Percentiles rank a stretch among this genome's conserved stretches.
Evolutionary conservation across 1,140 invertebrate species (phyloP).

Genomic region (Drosophila pallidifrons): DNA sequence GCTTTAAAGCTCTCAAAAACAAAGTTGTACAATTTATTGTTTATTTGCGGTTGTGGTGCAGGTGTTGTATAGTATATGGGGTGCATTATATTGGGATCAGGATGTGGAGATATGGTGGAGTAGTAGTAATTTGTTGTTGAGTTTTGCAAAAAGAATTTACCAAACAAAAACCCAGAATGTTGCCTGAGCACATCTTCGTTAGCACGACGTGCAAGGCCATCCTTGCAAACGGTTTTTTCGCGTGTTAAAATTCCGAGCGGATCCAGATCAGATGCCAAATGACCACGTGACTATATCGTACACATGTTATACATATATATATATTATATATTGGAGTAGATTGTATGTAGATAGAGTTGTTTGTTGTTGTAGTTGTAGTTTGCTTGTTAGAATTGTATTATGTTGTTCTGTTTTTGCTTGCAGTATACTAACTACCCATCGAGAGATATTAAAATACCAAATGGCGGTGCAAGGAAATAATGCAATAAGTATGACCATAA

Average conservation of each 20-base stretch:
- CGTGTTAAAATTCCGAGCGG: constrained; percentile 91
- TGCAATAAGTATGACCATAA: constrained; percentile 28
- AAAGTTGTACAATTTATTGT: neutral
- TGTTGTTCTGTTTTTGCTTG: constrained; percentile 16
- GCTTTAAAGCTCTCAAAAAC: constrained; percentile 17
- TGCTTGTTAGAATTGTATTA: constrained; percentile 29
- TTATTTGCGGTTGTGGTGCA: constrained; percentile 29
- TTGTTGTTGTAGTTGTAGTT: constrained; percentile 10
- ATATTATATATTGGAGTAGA: constrained; percentile 6
- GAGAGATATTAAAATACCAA: constrained; percentile 22
- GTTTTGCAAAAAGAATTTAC: constrained; percentile 81
- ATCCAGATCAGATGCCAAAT: constrained; percentile 97
- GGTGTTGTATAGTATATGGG: constrained; percentile 23
- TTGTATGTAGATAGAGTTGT: constrained; percentile 11
- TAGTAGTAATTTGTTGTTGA: constrained; percentile 19
- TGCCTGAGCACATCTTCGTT: constrained; percentile 85
- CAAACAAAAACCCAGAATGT: constrained; percentile 84
- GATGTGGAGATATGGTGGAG: constrained; percentile 15
- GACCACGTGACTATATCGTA: constrained; percentile 93
- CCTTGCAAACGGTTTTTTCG: constrained; percentile 82
- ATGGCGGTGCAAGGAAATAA: constrained; percentile 43
- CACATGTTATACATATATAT: constrained; percentile 50
- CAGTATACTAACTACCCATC: constrained; percentile 23
- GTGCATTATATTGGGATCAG: constrained; percentile 30
- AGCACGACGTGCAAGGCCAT: constrained; percentile 87